Base-by-base conservation (phyloP, 2,888 invertebrate genomes). In the Pyrochroa serraticornis region DNA sequence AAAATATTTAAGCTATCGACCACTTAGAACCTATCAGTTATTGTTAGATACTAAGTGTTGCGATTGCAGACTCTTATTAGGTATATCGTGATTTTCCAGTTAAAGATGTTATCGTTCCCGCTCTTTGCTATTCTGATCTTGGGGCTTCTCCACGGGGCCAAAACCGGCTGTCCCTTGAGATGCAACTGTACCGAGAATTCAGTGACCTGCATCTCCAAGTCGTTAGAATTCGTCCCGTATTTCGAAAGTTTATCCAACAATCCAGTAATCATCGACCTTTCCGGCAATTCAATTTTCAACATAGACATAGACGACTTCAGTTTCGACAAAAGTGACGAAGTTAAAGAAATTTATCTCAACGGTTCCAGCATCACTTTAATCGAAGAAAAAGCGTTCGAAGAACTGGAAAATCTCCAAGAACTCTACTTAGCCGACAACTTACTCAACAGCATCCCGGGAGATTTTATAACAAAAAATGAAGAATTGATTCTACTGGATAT, bases 371-470 rank as follows among this genome's bases (percentile, higher is more conserved):
- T 79, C 7, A 67, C 66, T 7, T 69, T 71, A 31, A 70, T 79
- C 3, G 73, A 73, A 37, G 69, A 65, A 10, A 60, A 64, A 7
- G 68, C 77, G 1, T 77, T 79, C 50, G 68, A 66, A 9, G 64
- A 68, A 30, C 51, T 79, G 34, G 69, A 69, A 42, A 72, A 72
- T 47, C 59, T 79, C 43, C 74, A 76, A 61, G 74, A 74, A 56
- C 64, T 79, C 7, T 77, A 78, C 63, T 62, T 79, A 30, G 71
- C 73, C 0, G 67, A 72, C 22, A 79, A 79, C 56, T 60, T 72
- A 22, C 50, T 79, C 31, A 73, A 70, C 45, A 60, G 62, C 32
- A 47, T 79, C 1, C 74, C 76, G 0, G 64, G 67, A 22, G 58
- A 67, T 12, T 49, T 77, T 9, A 69, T 79, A 35, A 55, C 59